Percentiles rank a stretch among this genome's conserved stretches.
phyloP scores from a whole-genome alignment of 1,140 invertebrate species.

The Mercenaria mercenaria region DNA sequence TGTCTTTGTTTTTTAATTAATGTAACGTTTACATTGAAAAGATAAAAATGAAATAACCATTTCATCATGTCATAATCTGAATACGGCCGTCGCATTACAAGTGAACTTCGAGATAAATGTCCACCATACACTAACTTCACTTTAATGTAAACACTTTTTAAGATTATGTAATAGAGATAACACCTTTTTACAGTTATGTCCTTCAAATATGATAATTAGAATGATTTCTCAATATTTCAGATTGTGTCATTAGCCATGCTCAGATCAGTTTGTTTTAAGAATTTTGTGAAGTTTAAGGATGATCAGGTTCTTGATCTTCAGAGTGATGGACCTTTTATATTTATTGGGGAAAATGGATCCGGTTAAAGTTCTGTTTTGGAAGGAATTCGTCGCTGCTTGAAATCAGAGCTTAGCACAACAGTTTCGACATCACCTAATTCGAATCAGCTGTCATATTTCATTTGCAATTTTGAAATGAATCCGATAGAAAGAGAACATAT shows the following conservation, averaged over 20 bases:
- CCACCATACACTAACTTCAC: too few relatives aligned
- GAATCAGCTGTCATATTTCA: neutral
- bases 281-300: conserved; percentile 12
- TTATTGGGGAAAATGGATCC: conserved; percentile 18
- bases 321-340: neutral
- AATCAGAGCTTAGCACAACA: neutral
- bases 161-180: too few relatives aligned
- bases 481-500: neutral
- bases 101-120: too few relatives aligned
- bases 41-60: too few relatives aligned
- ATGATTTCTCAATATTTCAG: too few relatives aligned
- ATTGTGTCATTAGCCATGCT: conserved; percentile 9
- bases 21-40: too few relatives aligned
- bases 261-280: neutral
- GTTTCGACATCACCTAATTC: neutral
- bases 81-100: too few relatives aligned
- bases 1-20: too few relatives aligned
- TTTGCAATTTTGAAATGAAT: neutral
- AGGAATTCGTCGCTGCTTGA: conserved; percentile 27
- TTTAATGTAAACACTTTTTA: too few relatives aligned
- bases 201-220: too few relatives aligned
- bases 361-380: conserved; percentile 12
- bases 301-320: neutral
- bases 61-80: too few relatives aligned
- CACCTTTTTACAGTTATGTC: too few relatives aligned